Conservation (phyloP, 2,888 invertebrate species). For the Nymphalis polychloros region DNA sequence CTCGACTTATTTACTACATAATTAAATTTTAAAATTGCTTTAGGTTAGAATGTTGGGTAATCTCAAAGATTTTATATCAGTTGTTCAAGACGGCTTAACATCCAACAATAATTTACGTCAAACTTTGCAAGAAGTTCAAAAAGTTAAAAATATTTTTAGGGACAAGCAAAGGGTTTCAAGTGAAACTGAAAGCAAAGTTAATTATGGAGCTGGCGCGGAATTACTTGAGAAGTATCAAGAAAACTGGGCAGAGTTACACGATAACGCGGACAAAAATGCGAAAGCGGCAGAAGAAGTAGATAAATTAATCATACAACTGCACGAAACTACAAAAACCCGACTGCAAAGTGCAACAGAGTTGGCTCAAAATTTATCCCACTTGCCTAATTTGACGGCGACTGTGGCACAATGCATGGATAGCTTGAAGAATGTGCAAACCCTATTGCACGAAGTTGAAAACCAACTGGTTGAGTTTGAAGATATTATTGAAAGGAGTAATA, state of each 20-base stretch:
- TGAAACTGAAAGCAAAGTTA: conserved; percentile 60
- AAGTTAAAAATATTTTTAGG: conserved; percentile 69
- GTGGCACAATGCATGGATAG: conserved; percentile 79
- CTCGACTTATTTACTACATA: conserved; percentile 2
- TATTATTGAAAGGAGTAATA: conserved; percentile 85
- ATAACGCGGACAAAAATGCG: conserved; percentile 86
- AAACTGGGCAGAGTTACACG: conserved; percentile 87
- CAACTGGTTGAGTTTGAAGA: conserved; percentile 85
- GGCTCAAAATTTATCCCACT: conserved; percentile 60
- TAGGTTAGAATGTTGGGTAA: conserved; percentile 67
- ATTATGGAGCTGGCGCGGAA: conserved; percentile 84
- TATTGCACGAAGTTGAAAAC: conserved; percentile 84
- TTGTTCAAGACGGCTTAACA: conserved; percentile 72
- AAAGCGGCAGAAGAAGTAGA: conserved; percentile 81
- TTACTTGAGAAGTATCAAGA: conserved; percentile 86
- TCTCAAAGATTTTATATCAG: conserved; percentile 74
- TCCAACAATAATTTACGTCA: conserved; percentile 70
- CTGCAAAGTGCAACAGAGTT: conserved; percentile 66
- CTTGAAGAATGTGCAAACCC: conserved; percentile 77
- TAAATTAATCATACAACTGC: conserved; percentile 63
- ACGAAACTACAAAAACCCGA: conserved; percentile 57
- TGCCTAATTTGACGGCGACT: conserved; percentile 66
- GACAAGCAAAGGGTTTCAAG: conserved; percentile 61
- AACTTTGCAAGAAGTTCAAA: conserved; percentile 73
- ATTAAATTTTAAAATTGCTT: conserved; percentile 18